These are phyloP conservation scores for Vanessa tameamea DNA, from an alignment of 1,140 invertebrate species.

Conservation along the genomic window DNA sequence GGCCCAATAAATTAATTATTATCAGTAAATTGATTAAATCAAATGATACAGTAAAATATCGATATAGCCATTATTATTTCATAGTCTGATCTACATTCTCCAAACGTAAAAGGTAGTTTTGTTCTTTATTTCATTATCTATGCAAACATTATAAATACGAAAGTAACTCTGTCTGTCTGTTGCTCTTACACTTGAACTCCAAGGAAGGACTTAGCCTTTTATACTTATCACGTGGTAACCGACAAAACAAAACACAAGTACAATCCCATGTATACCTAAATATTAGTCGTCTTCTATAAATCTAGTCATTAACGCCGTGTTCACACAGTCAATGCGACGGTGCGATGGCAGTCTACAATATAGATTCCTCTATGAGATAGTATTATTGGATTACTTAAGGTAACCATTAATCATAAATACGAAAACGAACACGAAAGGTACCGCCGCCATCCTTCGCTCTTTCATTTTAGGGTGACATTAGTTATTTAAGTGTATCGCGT, in stretches of 20 bases:
- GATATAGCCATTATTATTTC: too few relatives aligned
- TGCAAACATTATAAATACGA: too few relatives aligned
- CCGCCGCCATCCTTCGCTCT: conserved; percentile 15
- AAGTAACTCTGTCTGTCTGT: too few relatives aligned
- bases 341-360: conserved; percentile 24
- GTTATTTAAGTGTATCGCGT: conserved; percentile 23
- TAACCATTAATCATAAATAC: conserved; percentile 32
- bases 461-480: conserved; percentile 24
- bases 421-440: conserved; percentile 30
- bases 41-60: too few relatives aligned
- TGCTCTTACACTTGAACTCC: too few relatives aligned
- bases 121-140: too few relatives aligned
- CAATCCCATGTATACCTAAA: not conserved
- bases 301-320: conserved; percentile 1
- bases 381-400: conserved; percentile 38
- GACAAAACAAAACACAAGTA: not conserved
- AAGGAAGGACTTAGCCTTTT: too few relatives aligned
- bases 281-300: not conserved
- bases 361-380: conserved; percentile 37
- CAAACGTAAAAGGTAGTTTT: too few relatives aligned
- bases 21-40: too few relatives aligned
- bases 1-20: too few relatives aligned
- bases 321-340: conserved; percentile 14
- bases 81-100: too few relatives aligned
- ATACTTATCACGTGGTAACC: not conserved